These are phyloP conservation scores for Dendrocopos noguchii DNA, from an alignment of 2,113 vertebrate genomes.

Conservation along the genomic window DNA sequence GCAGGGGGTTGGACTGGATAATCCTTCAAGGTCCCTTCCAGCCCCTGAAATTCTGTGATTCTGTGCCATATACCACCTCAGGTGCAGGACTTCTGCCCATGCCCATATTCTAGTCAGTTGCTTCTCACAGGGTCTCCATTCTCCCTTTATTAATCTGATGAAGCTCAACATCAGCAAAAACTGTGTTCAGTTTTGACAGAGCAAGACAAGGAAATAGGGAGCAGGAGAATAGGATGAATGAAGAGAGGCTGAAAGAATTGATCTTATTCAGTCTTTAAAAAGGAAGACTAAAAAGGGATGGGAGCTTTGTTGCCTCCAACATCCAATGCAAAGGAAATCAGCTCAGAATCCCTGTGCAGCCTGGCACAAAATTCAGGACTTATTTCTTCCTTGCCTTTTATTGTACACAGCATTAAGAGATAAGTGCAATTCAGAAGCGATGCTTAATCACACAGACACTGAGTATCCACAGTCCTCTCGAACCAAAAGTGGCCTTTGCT, in stretches of 20 bases:
- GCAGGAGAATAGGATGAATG: not conserved
- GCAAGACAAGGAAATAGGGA: not conserved
- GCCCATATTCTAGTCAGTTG: not conserved
- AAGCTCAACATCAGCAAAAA: not conserved
- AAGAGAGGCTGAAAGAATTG: not conserved
- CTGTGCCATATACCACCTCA: not conserved
- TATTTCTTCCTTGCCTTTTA: not conserved
- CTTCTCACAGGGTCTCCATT: not conserved
- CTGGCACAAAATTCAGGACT: fast-evolving
- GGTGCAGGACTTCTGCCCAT: not conserved
- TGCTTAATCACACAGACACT: fast-evolving
- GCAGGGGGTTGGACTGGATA: too few relatives aligned
- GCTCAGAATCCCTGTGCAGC: not conserved
- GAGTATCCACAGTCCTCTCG: not conserved
- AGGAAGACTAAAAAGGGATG: not conserved
- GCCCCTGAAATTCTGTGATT: too few relatives aligned
- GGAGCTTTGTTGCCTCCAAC: not conserved
- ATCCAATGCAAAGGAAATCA: fast-evolving
- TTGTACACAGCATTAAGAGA: not conserved
- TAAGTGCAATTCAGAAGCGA: fast-evolving
- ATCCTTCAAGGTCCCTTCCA: too few relatives aligned
- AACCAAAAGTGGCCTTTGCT: not conserved
- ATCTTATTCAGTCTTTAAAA: not conserved
- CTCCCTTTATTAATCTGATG: not conserved
- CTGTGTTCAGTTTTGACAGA: not conserved